Percentiles rank a stretch among this genome's conserved stretches.
phyloP scores from a whole-genome alignment of 2,888 invertebrate species.

The Trichopria drosophilae region DNA sequence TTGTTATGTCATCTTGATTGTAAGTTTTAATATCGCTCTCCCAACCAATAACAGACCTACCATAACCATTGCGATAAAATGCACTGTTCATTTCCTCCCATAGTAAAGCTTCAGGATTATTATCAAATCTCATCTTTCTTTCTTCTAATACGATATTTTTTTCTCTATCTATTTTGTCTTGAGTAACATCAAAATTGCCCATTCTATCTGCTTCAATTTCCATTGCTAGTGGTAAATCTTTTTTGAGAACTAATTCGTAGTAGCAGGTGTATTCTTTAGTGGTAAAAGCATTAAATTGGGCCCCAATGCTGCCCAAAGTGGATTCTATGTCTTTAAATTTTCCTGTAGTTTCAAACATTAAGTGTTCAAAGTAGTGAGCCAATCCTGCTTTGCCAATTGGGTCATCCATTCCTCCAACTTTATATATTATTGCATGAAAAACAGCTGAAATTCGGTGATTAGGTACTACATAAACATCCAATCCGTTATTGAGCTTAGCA shows the following conservation, averaged over 20 bases:
- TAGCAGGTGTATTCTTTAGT: slow-evolving; percentile 20
- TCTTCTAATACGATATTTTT: slow-evolving; percentile 18
- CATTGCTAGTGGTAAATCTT: slow-evolving; percentile 16
- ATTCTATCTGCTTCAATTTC: slow-evolving; percentile 21
- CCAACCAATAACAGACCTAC: slow-evolving; percentile 18
- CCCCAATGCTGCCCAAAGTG: slow-evolving; percentile 21
- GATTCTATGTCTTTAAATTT: slow-evolving; percentile 18
- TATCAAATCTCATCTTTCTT: slow-evolving; percentile 25
- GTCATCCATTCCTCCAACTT: slow-evolving; percentile 26
- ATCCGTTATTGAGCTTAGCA: slow-evolving; percentile 25
- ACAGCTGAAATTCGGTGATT: slow-evolving; percentile 25
- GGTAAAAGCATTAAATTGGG: slow-evolving; percentile 13
- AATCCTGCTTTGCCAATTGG: slow-evolving; percentile 26
- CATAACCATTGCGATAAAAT: slow-evolving; percentile 20
- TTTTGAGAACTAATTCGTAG: slow-evolving; percentile 15
- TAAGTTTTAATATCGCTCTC: slow-evolving; percentile 20
- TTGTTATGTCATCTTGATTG: slow-evolving; percentile 21
- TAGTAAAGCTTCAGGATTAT: slow-evolving; percentile 15
- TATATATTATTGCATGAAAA: slow-evolving; percentile 26
- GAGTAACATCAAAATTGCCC: slow-evolving; percentile 19
- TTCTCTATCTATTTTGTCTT: slow-evolving; percentile 20
- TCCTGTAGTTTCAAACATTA: slow-evolving; percentile 21
- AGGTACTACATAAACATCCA: slow-evolving; percentile 23
- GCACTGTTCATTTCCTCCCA: slow-evolving; percentile 20
- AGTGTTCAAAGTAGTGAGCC: slow-evolving; percentile 25